Evolutionary conservation across 2,113 vertebrate genomes (phyloP).

Genomic region (Sinocyclocheilus maitianheensis): DNA sequence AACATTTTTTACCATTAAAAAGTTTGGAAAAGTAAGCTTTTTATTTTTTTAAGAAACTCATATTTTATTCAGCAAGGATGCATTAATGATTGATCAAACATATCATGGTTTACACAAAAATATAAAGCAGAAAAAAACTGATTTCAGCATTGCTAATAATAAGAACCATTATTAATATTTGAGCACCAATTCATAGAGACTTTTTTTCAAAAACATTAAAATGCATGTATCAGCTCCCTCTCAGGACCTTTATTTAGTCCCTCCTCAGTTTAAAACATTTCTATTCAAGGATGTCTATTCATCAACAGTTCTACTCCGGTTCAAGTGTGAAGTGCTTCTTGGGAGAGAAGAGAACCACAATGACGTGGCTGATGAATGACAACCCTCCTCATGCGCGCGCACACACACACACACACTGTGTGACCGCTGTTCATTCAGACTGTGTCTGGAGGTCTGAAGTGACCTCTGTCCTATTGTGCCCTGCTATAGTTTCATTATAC

Average conservation of each 20-base stretch:
- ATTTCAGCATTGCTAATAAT: not conserved
- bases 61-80: not conserved
- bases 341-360: not conserved
- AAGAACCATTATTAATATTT: not conserved
- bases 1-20: not conserved
- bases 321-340: conserved; percentile 31
- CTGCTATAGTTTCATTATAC: conserved; percentile 35
- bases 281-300: conserved; percentile 22
- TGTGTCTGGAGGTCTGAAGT: conserved; percentile 24
- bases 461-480: conserved; percentile 25
- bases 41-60: not conserved
- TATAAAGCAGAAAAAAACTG: not conserved
- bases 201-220: not conserved
- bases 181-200: not conserved
- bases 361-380: conserved; percentile 3
- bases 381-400: not conserved
- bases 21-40: not conserved
- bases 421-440: not conserved
- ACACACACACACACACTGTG: no score
- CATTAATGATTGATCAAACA: not conserved
- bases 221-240: not conserved
- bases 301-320: conserved; percentile 7
- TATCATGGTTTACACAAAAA: not conserved
- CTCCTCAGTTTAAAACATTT: conserved; percentile 25
- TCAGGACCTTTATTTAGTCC: not conserved